These are phyloP conservation scores for Pica pica DNA, from an alignment of 2,113 vertebrate genomes.

Conservation along the genomic window DNA sequence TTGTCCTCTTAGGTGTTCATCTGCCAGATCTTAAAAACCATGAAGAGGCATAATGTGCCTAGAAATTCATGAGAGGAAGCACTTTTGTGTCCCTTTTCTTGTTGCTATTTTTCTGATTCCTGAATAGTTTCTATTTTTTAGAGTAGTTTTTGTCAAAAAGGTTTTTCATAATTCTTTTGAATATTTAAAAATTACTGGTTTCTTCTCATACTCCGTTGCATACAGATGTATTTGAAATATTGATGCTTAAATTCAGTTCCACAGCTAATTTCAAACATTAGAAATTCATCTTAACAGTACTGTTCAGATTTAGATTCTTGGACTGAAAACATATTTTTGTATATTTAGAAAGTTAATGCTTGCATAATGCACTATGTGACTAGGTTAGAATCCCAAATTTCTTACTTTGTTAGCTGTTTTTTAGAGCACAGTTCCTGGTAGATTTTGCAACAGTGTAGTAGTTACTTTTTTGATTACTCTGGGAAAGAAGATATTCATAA, in stretches of 20 bases:
- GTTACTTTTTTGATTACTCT: not conserved
- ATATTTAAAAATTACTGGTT: not conserved
- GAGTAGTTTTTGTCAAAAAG: not conserved
- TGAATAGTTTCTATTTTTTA: not conserved
- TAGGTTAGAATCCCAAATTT: not conserved
- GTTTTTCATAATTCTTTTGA: not conserved
- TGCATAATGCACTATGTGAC: not conserved
- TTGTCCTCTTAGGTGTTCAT: not conserved
- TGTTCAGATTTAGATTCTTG: not conserved
- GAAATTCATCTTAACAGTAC: not conserved
- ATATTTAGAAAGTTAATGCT: not conserved
- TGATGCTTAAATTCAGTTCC: not conserved
- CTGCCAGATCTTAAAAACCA: not conserved
- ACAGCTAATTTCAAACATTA: not conserved
- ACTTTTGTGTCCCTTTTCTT: not conserved
- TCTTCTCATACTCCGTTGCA: not conserved
- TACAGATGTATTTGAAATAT: not conserved
- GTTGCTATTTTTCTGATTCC: not conserved
- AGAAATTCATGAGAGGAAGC: not conserved
- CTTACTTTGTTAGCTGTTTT: not conserved
- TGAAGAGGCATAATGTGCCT: not conserved
- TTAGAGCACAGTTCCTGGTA: not conserved
- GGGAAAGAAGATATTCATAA: not conserved
- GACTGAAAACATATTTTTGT: not conserved
- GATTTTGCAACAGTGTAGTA: not conserved